phyloP scores from a whole-genome alignment of 64 coral and sea anemone species.

The Pachyseris speciosa region DNA sequence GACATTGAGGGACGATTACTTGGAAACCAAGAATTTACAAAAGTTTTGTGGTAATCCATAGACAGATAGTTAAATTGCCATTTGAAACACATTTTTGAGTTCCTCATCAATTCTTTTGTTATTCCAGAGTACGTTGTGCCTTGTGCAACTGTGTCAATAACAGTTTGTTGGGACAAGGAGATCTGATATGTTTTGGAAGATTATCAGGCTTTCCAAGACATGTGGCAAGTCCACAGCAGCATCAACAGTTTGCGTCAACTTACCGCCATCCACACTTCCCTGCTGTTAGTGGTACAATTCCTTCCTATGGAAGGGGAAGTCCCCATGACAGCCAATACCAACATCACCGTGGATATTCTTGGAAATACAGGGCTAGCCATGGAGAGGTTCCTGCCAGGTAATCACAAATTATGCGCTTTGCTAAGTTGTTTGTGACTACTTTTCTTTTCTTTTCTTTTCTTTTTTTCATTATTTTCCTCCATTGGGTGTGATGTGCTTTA shows the following conservation, averaged over 20 bases:
- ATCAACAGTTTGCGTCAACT: neutral
- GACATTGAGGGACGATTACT: too few relatives aligned
- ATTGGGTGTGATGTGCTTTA: too few relatives aligned
- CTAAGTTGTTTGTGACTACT: too few relatives aligned
- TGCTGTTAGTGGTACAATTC: neutral
- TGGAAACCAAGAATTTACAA: too few relatives aligned
- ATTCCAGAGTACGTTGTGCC: conserved; percentile 75
- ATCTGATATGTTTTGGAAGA: conserved; percentile 87
- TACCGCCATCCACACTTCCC: neutral
- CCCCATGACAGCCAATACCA: neutral
- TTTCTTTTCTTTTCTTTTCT: too few relatives aligned
- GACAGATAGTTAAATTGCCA: too few relatives aligned
- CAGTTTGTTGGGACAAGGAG: conserved; percentile 79
- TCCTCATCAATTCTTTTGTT: neutral
- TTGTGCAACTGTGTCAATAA: conserved; percentile 82
- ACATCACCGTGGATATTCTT: neutral
- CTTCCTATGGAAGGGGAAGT: neutral
- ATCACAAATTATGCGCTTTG: too few relatives aligned
- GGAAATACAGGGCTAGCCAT: neutral
- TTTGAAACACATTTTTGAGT: too few relatives aligned
- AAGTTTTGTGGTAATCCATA: too few relatives aligned
- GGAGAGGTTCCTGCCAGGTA: conserved; percentile 18
- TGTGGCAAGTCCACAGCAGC: neutral
- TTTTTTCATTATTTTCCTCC: too few relatives aligned
- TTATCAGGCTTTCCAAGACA: conserved; percentile 28